Evolutionary conservation across 1,140 invertebrate species (phyloP).

Genomic region (Pachyrhynchus sulphureomaculatus): DNA sequence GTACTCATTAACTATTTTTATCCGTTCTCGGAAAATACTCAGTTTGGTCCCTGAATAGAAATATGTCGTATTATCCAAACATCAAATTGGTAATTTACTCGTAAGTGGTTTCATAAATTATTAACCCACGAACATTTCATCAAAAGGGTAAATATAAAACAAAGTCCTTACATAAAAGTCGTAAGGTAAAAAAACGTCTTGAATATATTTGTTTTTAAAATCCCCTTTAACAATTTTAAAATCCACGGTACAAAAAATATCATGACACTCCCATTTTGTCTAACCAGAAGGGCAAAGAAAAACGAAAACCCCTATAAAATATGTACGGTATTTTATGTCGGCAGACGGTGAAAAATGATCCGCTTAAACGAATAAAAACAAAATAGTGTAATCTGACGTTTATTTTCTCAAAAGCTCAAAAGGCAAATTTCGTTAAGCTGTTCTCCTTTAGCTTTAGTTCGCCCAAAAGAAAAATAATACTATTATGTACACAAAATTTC

Average conservation of each 20-base stretch:
- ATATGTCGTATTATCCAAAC: too few relatives aligned
- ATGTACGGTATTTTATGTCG: not conserved
- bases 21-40: too few relatives aligned
- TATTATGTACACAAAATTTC: not conserved
- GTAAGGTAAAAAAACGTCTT: too few relatives aligned
- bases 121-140: too few relatives aligned
- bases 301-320: slow-evolving; percentile 3
- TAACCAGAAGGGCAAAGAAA: not conserved
- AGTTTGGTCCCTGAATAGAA: too few relatives aligned
- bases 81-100: too few relatives aligned
- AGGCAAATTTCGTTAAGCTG: slow-evolving; percentile 11
- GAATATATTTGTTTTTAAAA: too few relatives aligned
- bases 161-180: too few relatives aligned
- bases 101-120: too few relatives aligned
- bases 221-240: not conserved
- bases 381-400: slow-evolving; percentile 14
- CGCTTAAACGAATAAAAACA: slow-evolving; percentile 6
- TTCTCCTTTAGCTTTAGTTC: not conserved
- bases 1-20: too few relatives aligned
- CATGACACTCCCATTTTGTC: not conserved
- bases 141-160: too few relatives aligned
- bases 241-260: slow-evolving; percentile 5
- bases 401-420: slow-evolving; percentile 3
- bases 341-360: slow-evolving; percentile 7
- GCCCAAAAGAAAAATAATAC: not conserved